Evolutionary conservation across 2,888 invertebrate species (phyloP).

Genomic region (Prenolepis imparis): DNA sequence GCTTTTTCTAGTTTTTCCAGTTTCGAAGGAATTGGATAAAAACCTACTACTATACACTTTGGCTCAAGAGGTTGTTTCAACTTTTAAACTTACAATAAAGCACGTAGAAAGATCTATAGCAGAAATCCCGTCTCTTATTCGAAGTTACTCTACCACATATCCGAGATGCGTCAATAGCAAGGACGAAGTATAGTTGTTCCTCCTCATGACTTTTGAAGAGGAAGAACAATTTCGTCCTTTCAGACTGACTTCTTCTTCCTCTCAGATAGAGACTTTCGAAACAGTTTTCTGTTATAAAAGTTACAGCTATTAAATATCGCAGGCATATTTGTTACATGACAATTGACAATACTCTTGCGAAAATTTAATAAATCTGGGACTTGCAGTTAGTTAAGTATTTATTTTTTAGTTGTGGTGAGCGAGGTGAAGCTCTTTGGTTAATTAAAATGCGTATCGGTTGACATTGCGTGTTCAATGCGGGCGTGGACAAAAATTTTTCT

Average conservation of each 20-base stretch:
- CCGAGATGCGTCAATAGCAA: slow-evolving; percentile 43
- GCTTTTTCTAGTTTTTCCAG: not conserved
- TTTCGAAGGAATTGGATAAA: not conserved
- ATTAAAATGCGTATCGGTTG: slow-evolving; percentile 32
- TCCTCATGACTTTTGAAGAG: slow-evolving; percentile 18
- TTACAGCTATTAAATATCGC: slow-evolving; percentile 15
- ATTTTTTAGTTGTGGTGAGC: not conserved
- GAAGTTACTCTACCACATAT: slow-evolving; percentile 42
- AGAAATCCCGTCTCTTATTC: slow-evolving; percentile 23
- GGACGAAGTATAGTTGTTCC: slow-evolving; percentile 36
- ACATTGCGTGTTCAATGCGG: not conserved
- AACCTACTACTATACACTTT: slow-evolving; percentile 16
- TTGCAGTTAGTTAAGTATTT: not conserved
- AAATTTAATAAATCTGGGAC: slow-evolving; percentile 1
- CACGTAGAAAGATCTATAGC: not conserved
- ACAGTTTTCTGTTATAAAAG: slow-evolving; percentile 15
- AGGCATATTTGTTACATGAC: slow-evolving; percentile 1
- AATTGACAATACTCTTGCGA: not conserved
- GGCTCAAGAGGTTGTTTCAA: slow-evolving; percentile 13
- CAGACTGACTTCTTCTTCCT: slow-evolving; percentile 28
- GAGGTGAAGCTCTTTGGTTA: not conserved
- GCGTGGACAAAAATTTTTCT: slow-evolving; percentile 11
- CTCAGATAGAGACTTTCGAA: slow-evolving; percentile 9
- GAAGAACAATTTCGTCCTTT: slow-evolving; percentile 24
- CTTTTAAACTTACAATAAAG: slow-evolving; percentile 22